A percentile compares a stretch with the other conserved stretches of the same genome.
These are phyloP conservation scores for Laticauda laticaudata DNA, from an alignment of 2,113 vertebrate species.

Conservation along the genomic window DNA sequence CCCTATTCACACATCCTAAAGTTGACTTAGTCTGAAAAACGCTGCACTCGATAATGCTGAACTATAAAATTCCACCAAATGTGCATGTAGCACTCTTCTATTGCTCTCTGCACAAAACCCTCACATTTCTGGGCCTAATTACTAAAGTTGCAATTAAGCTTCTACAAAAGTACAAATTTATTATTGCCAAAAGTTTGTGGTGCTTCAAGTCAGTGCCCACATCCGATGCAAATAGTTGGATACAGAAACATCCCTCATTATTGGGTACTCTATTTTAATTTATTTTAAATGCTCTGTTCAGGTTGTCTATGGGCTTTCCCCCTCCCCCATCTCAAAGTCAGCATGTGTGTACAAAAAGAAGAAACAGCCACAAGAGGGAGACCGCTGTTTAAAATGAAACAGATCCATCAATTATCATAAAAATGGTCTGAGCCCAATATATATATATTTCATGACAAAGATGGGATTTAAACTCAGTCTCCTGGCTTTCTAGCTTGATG, in stretches of 20 bases:
- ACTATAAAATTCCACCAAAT: background rate
- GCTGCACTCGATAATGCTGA: background rate
- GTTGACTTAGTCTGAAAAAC: background rate
- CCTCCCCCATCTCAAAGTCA: background rate
- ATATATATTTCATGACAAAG: too few species aligned
- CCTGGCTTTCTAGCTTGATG: too few species aligned
- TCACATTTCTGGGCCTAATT: background rate
- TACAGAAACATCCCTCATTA: background rate
- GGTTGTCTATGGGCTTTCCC: background rate
- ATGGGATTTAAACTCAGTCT: too few species aligned
- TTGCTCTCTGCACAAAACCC: background rate
- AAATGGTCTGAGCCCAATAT: background rate
- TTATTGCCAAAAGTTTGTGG: background rate
- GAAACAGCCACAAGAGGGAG: background rate
- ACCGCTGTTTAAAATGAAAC: background rate
- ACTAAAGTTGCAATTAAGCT: background rate
- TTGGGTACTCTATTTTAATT: background rate
- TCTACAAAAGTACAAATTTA: background rate
- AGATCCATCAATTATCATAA: background rate
- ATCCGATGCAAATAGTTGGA: background rate
- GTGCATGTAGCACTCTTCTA: background rate
- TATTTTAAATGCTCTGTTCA: background rate
- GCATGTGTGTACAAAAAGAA: background rate
- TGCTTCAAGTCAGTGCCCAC: background rate
- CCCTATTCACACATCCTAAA: background rate